Evolutionary conservation across 2,113 vertebrate genomes (phyloP), one percentile per base, ranked within the genome.

Genomic region (Synchiropus splendidus): DNA sequence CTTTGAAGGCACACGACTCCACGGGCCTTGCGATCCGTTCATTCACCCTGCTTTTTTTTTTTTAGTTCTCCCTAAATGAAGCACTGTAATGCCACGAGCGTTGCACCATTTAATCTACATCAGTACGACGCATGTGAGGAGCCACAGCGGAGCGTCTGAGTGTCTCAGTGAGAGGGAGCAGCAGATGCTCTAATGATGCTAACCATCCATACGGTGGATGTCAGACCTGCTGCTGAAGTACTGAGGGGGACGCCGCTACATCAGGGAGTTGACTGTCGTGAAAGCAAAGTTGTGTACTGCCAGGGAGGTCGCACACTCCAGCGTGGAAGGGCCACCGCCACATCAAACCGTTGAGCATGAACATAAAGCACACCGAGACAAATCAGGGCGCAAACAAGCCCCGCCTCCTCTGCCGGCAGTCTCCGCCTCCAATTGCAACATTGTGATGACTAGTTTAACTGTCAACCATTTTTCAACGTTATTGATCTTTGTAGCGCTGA

Each of bases 151-250:
- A 32, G 43, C 41, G 12, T 53, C 42, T 43, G 34, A 48, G 31
- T 33, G 43, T 31, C 14, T 39, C 17, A 10, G 48, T 38, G 52
- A 60, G 61, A 36, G 53, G 18, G 63, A 64, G 58, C 61, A 75
- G 64, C 52, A 65, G 72, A 72, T 62, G 54, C 64, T 48, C 59
- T 69, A 75, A 78, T 71, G 61, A 65, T 57, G 64, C 59, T 73
- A 73, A 81, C 77, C 59, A 58, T 62, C 61, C 60, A 70, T 55
- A 72, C 45, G 48, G 56, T 18, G 45, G 63, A 58, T 73, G 59
- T 72, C 69, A 61, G 62, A 51, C 43, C 52, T 55, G 59, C 61
- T 45, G 55, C 51, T 54, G 47, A 54, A 61, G 55, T 33, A 31
- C 70, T 51, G 42, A 8, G 46, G 70, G 67, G 58, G 59, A 15